These are phyloP conservation scores for Chaetura pelagica DNA, from an alignment of 2,113 vertebrate species.

Conservation along the genomic window DNA sequence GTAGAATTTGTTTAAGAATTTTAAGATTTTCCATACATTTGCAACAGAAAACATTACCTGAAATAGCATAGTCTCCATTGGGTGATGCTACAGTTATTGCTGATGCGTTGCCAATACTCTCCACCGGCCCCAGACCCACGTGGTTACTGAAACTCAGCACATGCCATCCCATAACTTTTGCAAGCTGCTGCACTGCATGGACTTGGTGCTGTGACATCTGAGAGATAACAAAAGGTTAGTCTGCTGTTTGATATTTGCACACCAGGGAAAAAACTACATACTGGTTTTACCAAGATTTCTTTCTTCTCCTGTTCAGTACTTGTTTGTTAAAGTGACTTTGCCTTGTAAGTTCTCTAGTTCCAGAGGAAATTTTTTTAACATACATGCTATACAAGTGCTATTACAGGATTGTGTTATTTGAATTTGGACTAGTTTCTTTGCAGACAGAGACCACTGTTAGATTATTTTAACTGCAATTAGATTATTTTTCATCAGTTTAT, in stretches of 20 bases:
- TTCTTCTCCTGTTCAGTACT: background rate
- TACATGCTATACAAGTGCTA: background rate
- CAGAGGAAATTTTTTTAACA: background rate
- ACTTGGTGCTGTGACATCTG: slow-evolving; percentile 99
- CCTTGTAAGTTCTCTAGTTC: background rate
- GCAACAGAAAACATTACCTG: slow-evolving; percentile 78
- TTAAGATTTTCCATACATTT: background rate
- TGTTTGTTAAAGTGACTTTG: background rate
- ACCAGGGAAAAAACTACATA: background rate
- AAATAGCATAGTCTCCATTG: slow-evolving; percentile 92
- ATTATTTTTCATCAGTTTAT: background rate
- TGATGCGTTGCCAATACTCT: slow-evolving; percentile 96
- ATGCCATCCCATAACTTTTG: slow-evolving; percentile 99
- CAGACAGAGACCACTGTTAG: background rate
- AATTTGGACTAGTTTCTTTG: background rate
- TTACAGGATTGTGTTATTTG: background rate
- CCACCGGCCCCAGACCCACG: slow-evolving; percentile 90
- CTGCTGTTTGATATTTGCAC: background rate
- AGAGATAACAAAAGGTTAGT: background rate
- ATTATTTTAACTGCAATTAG: background rate
- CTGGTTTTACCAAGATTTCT: background rate
- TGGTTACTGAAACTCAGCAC: slow-evolving; percentile 98
- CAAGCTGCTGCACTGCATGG: slow-evolving; percentile 95
- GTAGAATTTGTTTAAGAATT: background rate
- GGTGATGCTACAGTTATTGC: slow-evolving; percentile 93